A percentile compares a stretch with the other conserved stretches of the same genome.
Evolutionary conservation across 1,140 invertebrate genomes (phyloP).

Genomic region (Zaprionus nigranus): DNA sequence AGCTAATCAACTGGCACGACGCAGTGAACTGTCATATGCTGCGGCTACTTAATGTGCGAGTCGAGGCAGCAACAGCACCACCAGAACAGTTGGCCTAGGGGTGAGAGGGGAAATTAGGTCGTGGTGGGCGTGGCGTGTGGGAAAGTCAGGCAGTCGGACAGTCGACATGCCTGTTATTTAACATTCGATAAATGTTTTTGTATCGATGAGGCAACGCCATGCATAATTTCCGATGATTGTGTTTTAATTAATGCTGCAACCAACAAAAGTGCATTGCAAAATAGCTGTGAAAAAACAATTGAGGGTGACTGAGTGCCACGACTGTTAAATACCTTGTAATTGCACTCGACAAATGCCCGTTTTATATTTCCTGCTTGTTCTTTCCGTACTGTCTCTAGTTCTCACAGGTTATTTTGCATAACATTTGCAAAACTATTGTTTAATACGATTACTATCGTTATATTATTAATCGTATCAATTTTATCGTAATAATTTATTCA

Average conservation of each 20-base stretch:
- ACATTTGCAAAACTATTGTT: too few species aligned
- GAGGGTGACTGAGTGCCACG: too few species aligned
- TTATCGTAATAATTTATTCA: too few species aligned
- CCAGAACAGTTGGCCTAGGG: too few species aligned
- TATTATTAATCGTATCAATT: too few species aligned
- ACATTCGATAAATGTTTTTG: slow-evolving; percentile 70
- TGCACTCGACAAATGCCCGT: neutral
- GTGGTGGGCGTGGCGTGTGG: neutral
- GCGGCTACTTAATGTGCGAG: slow-evolving; percentile 29
- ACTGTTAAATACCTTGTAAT: neutral
- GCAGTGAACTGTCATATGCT: slow-evolving; percentile 42
- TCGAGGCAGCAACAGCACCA: neutral
- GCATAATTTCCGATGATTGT: slow-evolving; percentile 77
- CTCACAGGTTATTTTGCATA: too few species aligned
- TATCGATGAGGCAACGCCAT: slow-evolving; percentile 50
- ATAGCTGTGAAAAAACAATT: neutral
- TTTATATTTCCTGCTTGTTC: too few species aligned
- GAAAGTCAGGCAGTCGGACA: neutral
- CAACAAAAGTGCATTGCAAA: slow-evolving; percentile 36
- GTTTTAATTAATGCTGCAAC: slow-evolving; percentile 75
- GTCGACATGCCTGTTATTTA: slow-evolving; percentile 47
- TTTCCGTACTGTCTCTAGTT: too few species aligned
- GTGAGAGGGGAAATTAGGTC: neutral
- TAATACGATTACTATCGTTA: too few species aligned
- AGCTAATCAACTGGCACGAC: slow-evolving; percentile 60